Evolutionary conservation across 2,797 vertebrate species (phyloP), one percentile per base, ranked within the genome.

Genomic region (Ctenopoma multispine): DNA sequence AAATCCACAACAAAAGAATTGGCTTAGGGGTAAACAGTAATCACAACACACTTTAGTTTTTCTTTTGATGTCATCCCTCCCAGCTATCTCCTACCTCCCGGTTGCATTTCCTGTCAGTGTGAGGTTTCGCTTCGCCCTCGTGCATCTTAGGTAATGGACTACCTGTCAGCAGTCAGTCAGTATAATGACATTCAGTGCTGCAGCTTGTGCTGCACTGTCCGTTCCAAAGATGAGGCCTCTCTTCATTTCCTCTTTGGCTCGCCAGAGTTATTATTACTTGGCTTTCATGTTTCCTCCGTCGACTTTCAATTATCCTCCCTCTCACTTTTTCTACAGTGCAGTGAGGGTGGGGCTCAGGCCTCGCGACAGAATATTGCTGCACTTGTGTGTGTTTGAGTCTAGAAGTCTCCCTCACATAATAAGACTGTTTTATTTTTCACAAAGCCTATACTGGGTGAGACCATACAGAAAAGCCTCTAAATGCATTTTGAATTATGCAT

Each of bases 221-320:
- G 21, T 72, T 77, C 79, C 65, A 60, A 75, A 89, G 86, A 92
- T 75, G 88, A 90, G 58, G 79, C 79, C 67, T 83, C 85, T 87
- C 83, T 90, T 92, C 88, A 92, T 93, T 93, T 92, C 91, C 92
- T 90, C 72, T 87, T 63, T 46, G 82, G 81, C 81, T 80, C 29
- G 43, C 80, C 68, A 61, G 14, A 58, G 81, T 91, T 92, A 89
- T 90, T 88, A 87, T 87, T 83, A 80, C 87, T 84, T 72, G 81
- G 85, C 88, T 83, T 84, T 84, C 85, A 62, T 73, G 79, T 87
- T 89, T 89, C 82, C 72, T 86, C 61, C 40, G 63, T 72, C 60
- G 69, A 86, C 89, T 87, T 92, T 89, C 90, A 89, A 90, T 92
- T 88, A 90, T 88, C 83, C 81, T 83, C 78, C 73, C 63, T 56